Evolutionary conservation across 2,797 vertebrate species (phyloP).

Genomic region (Xiphophorus birchmanni): DNA sequence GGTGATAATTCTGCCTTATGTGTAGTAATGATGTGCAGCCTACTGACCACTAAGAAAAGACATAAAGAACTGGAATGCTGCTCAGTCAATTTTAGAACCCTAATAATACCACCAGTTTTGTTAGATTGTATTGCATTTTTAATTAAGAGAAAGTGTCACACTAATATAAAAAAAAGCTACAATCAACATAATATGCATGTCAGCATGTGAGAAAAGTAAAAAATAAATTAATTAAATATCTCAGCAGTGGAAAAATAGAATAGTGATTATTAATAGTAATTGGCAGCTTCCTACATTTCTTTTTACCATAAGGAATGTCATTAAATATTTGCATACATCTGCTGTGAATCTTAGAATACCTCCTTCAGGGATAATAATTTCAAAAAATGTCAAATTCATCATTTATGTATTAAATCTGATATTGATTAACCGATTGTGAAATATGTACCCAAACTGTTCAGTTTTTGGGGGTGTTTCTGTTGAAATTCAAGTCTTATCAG

Average conservation of each 20-base stretch:
- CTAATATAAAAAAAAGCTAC: neutral
- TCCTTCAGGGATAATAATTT: neutral
- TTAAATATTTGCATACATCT: neutral
- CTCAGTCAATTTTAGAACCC: neutral
- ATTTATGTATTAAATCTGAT: neutral
- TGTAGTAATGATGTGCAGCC: neutral
- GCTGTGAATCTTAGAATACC: neutral
- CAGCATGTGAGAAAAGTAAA: neutral
- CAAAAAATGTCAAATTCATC: neutral
- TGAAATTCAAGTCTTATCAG: neutral
- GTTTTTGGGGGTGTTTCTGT: neutral
- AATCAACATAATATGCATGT: neutral
- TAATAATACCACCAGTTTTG: conserved; percentile 1
- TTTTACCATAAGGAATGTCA: neutral
- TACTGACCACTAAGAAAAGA: neutral
- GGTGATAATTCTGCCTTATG: neutral
- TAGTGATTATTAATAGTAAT: neutral
- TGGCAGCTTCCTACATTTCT: neutral
- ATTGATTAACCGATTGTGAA: neutral
- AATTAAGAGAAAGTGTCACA: neutral
- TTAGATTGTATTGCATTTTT: neutral
- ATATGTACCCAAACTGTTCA: neutral
- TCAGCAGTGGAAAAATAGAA: neutral
- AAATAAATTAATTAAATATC: neutral
- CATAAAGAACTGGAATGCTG: neutral